Conservation (phyloP, 2,113 vertebrate genomes). For the Tor tambroides region DNA sequence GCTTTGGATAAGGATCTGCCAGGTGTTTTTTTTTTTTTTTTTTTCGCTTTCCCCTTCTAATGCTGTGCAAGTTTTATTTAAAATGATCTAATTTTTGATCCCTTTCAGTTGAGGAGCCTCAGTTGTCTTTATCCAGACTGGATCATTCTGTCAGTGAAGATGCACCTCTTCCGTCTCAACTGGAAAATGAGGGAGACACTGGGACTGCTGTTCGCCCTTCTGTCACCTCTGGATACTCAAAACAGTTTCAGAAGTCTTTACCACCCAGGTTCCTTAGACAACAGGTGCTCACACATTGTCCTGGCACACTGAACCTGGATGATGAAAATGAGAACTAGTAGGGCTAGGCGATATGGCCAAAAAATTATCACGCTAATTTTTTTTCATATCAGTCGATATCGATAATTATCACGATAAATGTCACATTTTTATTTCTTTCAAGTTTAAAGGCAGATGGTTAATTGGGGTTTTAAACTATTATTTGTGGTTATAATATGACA, state of each 20-base stretch:
- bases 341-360: too few species aligned
- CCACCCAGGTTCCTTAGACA: constrained; percentile 97
- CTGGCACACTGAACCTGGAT: not conserved
- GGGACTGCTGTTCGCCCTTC: constrained; percentile 87
- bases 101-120: constrained; percentile 72
- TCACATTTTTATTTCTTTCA: too few species aligned
- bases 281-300: constrained; percentile 78
- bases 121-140: constrained; percentile 67
- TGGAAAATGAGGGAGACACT: constrained; percentile 85
- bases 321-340: not conserved
- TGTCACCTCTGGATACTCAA: constrained; percentile 92
- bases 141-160: constrained; percentile 71
- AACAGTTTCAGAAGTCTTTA: constrained; percentile 97
- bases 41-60: not conserved
- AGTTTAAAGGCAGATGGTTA: too few species aligned
- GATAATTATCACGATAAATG: too few species aligned
- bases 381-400: too few species aligned
- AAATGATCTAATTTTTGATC: not conserved
- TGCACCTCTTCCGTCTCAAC: constrained; percentile 63
- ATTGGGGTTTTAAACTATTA: too few species aligned
- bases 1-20: not conserved
- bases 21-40: not conserved
- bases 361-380: too few species aligned
- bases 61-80: not conserved
- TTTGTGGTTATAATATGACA: too few species aligned